A percentile compares a stretch with the other conserved stretches of the same genome.
phyloP scores from a whole-genome alignment of 2,113 vertebrate species.

The Bufo gargarizans region DNA sequence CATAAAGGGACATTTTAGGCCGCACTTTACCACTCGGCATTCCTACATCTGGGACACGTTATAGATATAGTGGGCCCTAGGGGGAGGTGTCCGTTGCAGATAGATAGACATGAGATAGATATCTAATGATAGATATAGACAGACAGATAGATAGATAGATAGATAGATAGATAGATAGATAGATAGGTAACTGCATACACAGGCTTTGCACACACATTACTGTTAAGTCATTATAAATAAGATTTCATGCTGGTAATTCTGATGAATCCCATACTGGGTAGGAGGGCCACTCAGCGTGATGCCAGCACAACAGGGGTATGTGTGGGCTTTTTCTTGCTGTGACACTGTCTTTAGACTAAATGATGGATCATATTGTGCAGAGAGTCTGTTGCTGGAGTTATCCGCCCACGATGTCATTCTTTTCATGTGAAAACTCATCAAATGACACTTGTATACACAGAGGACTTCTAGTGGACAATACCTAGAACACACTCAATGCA shows the following conservation, averaged over 20 bases:
- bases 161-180: constrained; percentile 4
- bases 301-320: constrained; percentile 35
- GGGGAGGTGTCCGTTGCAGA: too few relatives aligned
- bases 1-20: too few relatives aligned
- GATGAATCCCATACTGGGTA: constrained; percentile 8
- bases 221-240: neutral
- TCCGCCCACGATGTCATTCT: constrained; percentile 36
- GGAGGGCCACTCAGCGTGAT: constrained; percentile 25
- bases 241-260: neutral
- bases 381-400: constrained; percentile 27
- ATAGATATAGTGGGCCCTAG: too few relatives aligned
- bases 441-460: constrained; percentile 5
- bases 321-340: constrained; percentile 40
- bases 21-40: too few relatives aligned
- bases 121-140: too few relatives aligned
- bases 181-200: neutral
- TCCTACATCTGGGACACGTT: too few relatives aligned
- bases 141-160: neutral
- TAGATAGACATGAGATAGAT: too few relatives aligned
- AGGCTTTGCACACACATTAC: neutral
- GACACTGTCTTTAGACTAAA: constrained; percentile 25
- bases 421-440: constrained; percentile 36
- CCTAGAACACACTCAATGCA: neutral
- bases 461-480: constrained; percentile 8
- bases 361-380: constrained; percentile 50